A percentile compares a stretch with the other conserved stretches of the same genome.
Evolutionary conservation across 2,888 invertebrate genomes (phyloP).

Genomic region (Aleiodes leptofemur): DNA sequence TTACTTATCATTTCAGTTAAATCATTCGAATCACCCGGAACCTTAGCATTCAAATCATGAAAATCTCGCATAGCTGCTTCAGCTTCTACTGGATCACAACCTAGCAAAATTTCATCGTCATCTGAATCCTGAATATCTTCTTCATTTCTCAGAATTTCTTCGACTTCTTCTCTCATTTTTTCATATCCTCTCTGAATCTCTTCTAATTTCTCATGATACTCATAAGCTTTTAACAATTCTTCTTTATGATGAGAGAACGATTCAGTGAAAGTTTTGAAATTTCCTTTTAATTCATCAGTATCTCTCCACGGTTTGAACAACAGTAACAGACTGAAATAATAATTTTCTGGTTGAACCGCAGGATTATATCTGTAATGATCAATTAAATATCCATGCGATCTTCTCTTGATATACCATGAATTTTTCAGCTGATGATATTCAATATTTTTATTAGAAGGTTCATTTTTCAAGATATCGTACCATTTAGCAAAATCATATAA

Average conservation of each 20-base stretch:
- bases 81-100: background rate
- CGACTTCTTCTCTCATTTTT: background rate
- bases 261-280: background rate
- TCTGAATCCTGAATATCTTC: too few relatives aligned
- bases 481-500: constrained; percentile 59
- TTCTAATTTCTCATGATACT: constrained; percentile 29
- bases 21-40: background rate
- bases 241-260: constrained; percentile 10
- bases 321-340: constrained; percentile 57
- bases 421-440: constrained; percentile 44
- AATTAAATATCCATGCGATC: constrained; percentile 45
- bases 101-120: background rate
- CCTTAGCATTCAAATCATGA: constrained; percentile 12
- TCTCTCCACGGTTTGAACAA: constrained; percentile 60
- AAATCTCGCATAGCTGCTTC: constrained; percentile 31
- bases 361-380: constrained; percentile 53
- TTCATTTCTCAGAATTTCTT: background rate
- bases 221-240: background rate
- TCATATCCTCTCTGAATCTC: constrained; percentile 24
- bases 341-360: constrained; percentile 59
- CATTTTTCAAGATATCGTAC: constrained; percentile 50
- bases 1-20: constrained; percentile 34
- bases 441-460: constrained; percentile 41
- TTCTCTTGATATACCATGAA: constrained; percentile 55
- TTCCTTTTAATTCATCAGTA: constrained; percentile 54